A percentile compares a stretch with the other conserved stretches of the same genome.
Evolutionary conservation across 2,113 vertebrate species (phyloP).

Genomic region (Rhinogobius similis): DNA sequence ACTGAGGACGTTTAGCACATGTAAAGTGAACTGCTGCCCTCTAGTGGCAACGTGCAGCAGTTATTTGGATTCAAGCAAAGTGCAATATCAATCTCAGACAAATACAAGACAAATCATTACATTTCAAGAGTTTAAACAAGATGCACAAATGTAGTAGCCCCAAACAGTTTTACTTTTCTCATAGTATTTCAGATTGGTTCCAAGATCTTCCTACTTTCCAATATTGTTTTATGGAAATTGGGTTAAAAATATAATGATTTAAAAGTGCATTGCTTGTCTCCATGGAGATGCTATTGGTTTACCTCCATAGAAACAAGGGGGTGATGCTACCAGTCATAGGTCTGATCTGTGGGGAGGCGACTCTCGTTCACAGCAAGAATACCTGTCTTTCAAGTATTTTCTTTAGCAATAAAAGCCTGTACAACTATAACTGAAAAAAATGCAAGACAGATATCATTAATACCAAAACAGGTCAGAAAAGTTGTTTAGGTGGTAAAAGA

Average conservation of each 20-base stretch:
- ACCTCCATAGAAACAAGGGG: too few species aligned
- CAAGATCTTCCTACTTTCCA: too few species aligned
- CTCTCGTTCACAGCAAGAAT: too few species aligned
- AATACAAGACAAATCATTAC: too few species aligned
- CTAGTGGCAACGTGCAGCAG: conserved; percentile 8
- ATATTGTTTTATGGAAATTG: too few species aligned
- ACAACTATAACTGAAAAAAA: not conserved
- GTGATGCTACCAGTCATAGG: too few species aligned
- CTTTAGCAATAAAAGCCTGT: too few species aligned
- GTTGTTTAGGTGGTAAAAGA: not conserved
- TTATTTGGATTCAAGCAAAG: not conserved
- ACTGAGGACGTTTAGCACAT: not conserved
- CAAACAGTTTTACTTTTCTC: not conserved
- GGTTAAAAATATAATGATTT: too few species aligned
- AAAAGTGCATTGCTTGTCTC: not conserved
- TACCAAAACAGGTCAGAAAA: not conserved
- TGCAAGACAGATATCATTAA: not conserved
- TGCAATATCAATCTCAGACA: not conserved
- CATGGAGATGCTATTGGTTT: not conserved
- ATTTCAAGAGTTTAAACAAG: too few species aligned
- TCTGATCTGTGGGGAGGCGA: too few species aligned
- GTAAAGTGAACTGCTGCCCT: conserved; percentile 13
- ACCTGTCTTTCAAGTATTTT: too few species aligned
- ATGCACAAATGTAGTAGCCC: too few species aligned
- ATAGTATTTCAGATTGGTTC: not conserved